These are phyloP conservation scores for Clamator glandarius DNA, from an alignment of 2,797 vertebrate genomes.

Conservation along the genomic window DNA sequence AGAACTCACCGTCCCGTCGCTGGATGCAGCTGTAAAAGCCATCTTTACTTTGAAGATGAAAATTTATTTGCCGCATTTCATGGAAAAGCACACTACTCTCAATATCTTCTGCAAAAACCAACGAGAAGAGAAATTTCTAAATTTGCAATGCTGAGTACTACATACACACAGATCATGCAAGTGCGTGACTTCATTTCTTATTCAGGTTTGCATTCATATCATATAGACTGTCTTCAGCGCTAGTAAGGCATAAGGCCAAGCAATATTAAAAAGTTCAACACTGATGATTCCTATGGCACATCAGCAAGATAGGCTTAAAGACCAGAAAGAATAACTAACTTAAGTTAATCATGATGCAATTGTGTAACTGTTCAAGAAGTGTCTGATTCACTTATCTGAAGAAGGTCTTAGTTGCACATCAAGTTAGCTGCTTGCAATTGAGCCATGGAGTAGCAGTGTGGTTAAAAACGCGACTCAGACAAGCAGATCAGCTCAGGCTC, in stretches of 20 bases:
- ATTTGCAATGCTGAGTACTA: background rate
- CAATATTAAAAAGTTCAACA: background rate
- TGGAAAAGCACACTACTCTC: background rate
- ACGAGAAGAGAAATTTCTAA: background rate
- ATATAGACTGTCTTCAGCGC: background rate
- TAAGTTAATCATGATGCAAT: background rate
- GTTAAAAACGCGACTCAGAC: background rate
- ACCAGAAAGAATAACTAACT: background rate
- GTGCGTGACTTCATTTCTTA: background rate
- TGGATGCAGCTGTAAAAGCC: too few relatives aligned
- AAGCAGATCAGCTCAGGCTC: background rate
- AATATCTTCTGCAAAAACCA: background rate
- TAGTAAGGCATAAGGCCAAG: background rate
- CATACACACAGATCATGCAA: background rate
- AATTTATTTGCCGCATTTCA: background rate
- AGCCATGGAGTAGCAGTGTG: accelerated
- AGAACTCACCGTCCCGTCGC: too few relatives aligned
- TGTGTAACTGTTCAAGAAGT: background rate
- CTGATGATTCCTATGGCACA: background rate
- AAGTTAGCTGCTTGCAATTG: background rate
- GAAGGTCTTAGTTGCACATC: background rate
- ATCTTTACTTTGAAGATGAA: background rate
- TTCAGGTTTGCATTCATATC: background rate
- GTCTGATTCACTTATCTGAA: background rate
- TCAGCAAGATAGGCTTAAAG: background rate